phyloP scores from a whole-genome alignment of 2,113 vertebrate species.

The Gnathonemus longibarbis region DNA sequence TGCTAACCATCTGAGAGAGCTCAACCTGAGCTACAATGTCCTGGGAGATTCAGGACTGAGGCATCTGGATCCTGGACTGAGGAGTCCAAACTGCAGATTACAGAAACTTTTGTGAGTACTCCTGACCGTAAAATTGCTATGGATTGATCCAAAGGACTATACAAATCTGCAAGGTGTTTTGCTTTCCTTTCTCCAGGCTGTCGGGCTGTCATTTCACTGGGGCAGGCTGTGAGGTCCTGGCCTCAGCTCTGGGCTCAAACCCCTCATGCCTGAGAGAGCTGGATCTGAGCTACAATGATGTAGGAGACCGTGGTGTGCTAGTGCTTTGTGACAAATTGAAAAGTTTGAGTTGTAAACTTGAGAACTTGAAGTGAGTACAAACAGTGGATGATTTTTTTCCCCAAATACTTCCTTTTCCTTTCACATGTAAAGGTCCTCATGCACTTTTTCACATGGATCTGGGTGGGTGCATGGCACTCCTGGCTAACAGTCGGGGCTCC shows the following conservation, averaged over 20 bases:
- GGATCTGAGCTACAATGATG: slow-evolving; percentile 1
- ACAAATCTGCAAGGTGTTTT: neutral
- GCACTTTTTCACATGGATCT: neutral
- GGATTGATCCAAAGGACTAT: neutral
- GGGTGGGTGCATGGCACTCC: neutral
- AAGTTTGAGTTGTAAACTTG: neutral
- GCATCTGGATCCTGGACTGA: neutral
- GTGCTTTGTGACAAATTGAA: neutral
- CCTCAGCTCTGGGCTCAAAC: neutral
- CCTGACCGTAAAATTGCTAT: neutral
- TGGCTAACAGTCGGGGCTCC: neutral
- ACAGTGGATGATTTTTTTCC: neutral
- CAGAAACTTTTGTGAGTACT: neutral
- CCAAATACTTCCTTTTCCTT: neutral
- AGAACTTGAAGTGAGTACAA: neutral
- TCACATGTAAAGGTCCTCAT: neutral
- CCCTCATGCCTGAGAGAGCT: slow-evolving; percentile 1
- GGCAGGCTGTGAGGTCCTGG: neutral
- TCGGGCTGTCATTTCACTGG: neutral
- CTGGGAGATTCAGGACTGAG: neutral
- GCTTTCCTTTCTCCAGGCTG: neutral
- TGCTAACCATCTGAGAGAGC: neutral
- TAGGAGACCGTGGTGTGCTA: neutral
- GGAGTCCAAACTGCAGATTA: neutral
- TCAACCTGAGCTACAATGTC: neutral